Percentiles rank a stretch among this genome's conserved stretches.
Evolutionary conservation across 2,888 invertebrate genomes (phyloP).

Genomic region (Netelia fuscicornis): DNA sequence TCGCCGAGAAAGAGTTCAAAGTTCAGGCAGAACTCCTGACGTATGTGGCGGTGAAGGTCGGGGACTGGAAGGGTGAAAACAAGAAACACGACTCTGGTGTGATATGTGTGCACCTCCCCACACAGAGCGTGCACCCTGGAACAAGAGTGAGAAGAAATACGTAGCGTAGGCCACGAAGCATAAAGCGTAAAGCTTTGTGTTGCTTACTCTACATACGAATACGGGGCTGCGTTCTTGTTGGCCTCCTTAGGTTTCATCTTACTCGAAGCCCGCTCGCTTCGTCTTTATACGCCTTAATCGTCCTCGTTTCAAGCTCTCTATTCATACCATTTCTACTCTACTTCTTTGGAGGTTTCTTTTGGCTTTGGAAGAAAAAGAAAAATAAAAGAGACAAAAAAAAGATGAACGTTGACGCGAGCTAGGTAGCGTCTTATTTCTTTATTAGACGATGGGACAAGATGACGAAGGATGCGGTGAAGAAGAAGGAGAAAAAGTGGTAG

Average conservation of each 20-base stretch:
- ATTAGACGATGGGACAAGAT: slow-evolving; percentile 27
- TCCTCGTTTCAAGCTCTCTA: slow-evolving; percentile 15
- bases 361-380: slow-evolving; percentile 3
- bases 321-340: slow-evolving; percentile 9
- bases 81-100: slow-evolving; percentile 19
- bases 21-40: slow-evolving; percentile 46
- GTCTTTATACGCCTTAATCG: slow-evolving; percentile 2
- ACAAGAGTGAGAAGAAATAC: slow-evolving; percentile 47
- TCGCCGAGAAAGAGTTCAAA: slow-evolving; percentile 56
- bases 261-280: background rate
- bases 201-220: slow-evolving; percentile 36
- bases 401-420: background rate
- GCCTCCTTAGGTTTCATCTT: slow-evolving; percentile 42
- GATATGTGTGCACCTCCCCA: background rate
- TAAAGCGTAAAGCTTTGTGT: slow-evolving; percentile 60
- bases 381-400: background rate
- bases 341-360: slow-evolving; percentile 11
- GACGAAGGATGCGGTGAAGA: slow-evolving; percentile 33
- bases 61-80: slow-evolving; percentile 18
- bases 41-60: background rate
- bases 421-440: slow-evolving; percentile 42
- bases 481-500: slow-evolving; percentile 44
- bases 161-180: slow-evolving; percentile 51
- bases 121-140: background rate
- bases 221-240: slow-evolving; percentile 11